A percentile compares a stretch with the other conserved stretches of the same genome.
Conservation (phyloP, 2,797 vertebrate species). For the Sebastes reedi region DNA sequence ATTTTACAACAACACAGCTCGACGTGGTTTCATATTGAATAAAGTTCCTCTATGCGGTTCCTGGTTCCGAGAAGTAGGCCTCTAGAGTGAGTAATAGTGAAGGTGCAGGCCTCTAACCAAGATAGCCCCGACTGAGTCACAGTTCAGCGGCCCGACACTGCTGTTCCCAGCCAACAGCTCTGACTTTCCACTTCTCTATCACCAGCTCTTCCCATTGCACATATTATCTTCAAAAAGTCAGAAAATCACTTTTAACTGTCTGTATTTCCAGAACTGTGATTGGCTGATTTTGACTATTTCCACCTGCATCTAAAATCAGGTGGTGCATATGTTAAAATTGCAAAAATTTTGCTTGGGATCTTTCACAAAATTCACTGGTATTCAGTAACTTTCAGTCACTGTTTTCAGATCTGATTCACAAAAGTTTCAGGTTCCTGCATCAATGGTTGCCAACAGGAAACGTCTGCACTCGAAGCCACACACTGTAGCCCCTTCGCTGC, state of each 20-base stretch:
- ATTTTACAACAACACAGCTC: constrained; percentile 60
- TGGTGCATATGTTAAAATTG: background rate
- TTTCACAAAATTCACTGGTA: constrained; percentile 12
- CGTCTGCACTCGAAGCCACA: constrained; percentile 45
- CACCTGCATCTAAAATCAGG: background rate
- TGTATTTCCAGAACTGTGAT: background rate
- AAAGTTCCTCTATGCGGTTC: constrained; percentile 83
- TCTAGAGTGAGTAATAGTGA: constrained; percentile 84
- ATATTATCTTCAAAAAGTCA: background rate
- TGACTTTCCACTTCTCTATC: constrained; percentile 47
- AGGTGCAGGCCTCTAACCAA: constrained; percentile 73
- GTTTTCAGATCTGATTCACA: constrained; percentile 64
- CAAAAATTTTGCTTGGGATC: background rate
- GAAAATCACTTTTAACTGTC: background rate
- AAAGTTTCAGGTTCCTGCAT: constrained; percentile 54
- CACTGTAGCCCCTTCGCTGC: constrained; percentile 17
- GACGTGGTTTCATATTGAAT: constrained; percentile 86
- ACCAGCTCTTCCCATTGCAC: background rate
- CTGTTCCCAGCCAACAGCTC: constrained; percentile 43
- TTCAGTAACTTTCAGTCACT: constrained; percentile 26
- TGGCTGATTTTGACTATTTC: background rate
- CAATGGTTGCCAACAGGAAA: constrained; percentile 73
- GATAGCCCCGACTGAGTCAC: constrained; percentile 75
- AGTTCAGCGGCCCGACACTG: constrained; percentile 38
- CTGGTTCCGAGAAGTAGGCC: constrained; percentile 84